Evolutionary conservation across 2,113 vertebrate genomes (phyloP).

Genomic region (Lophius piscatorius): DNA sequence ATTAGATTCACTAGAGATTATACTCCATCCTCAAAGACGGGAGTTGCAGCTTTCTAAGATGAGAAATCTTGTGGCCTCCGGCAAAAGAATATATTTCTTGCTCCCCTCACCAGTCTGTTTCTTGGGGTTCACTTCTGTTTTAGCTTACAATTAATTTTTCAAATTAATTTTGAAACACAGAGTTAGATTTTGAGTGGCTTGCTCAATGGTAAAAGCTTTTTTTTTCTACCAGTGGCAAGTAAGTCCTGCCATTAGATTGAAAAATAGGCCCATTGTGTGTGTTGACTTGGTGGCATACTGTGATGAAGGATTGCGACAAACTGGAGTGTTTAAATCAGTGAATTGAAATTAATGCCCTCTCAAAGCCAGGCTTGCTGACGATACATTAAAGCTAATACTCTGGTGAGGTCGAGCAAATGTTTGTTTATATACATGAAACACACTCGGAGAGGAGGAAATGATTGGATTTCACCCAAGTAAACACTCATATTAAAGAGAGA

Average conservation of each 20-base stretch:
- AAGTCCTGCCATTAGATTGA: slow-evolving; percentile 81
- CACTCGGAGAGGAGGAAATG: slow-evolving; percentile 62
- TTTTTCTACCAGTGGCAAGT: slow-evolving; percentile 72
- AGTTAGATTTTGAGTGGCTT: slow-evolving; percentile 78
- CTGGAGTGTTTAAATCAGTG: slow-evolving; percentile 95
- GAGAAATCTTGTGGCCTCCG: slow-evolving; percentile 76
- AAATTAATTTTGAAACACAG: slow-evolving; percentile 78
- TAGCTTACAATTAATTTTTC: slow-evolving; percentile 82
- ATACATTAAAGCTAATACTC: slow-evolving; percentile 91
- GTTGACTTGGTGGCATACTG: slow-evolving; percentile 79
- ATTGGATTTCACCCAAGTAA: slow-evolving; percentile 73
- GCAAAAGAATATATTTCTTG: slow-evolving; percentile 69
- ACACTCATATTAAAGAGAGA: slow-evolving; percentile 64
- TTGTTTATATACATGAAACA: slow-evolving; percentile 93
- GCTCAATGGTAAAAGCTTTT: slow-evolving; percentile 70
- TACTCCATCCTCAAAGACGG: slow-evolving; percentile 72
- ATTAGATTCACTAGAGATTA: slow-evolving; percentile 81
- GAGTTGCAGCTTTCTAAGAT: slow-evolving; percentile 69
- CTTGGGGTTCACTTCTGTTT: slow-evolving; percentile 69
- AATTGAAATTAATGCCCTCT: slow-evolving; percentile 99
- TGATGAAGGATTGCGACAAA: slow-evolving; percentile 92
- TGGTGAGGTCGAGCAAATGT: slow-evolving; percentile 90
- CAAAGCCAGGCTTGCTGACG: slow-evolving; percentile 89
- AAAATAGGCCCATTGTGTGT: slow-evolving; percentile 82
- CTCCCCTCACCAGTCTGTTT: slow-evolving; percentile 49